Base-by-base conservation (phyloP, 1,140 invertebrate species). In the Drosophila sucinea region DNA sequence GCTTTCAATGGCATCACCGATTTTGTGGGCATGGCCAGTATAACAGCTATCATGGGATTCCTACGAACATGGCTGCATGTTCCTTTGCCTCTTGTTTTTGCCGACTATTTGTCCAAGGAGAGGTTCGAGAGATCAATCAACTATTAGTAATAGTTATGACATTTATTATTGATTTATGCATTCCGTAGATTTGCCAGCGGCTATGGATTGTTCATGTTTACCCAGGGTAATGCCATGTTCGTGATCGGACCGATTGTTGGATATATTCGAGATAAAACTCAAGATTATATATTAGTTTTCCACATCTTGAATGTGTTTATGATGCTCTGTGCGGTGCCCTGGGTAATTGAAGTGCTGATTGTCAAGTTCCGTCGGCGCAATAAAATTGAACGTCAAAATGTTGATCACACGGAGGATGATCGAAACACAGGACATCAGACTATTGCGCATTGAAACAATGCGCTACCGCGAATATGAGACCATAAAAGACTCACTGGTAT, bases 141-240 rank as follows among this genome's bases (percentile, higher is more conserved):
- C 38, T 7, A n/a, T 17, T 47, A 7, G 1, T 25, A 4, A 32
- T 30, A 4, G 30, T 30, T 38, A 3, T 11, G 10, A 0, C 30
- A 30, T 58, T 51, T 17, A n/a, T 0, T 32, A 8, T 8, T 30
- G 17, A 30, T 29, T 38, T 63, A 47, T 33, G n/a, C 61, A 17
- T 64, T 5, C 11, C 40, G 4, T 47, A 92, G 91, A 76, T 93
- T 95, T 38, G 93, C 95, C 1, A 93, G 94, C 0, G 95, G 95
- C 0, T 95, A 94, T 67, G 94, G 95, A 0, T 81, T 95, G 6
- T 95, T 94, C 70, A 95, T 95, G 94, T 92, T 95, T 23, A 82
- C 94, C 29, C 93, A 93, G 58, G 93, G 93, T 23, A 90, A 93
- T 62, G 79, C 90, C 4, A 91, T 90, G 78, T 92, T 92, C 29